Conservation (phyloP, 2,113 vertebrate species). For the Dasyurus viverrinus region DNA sequence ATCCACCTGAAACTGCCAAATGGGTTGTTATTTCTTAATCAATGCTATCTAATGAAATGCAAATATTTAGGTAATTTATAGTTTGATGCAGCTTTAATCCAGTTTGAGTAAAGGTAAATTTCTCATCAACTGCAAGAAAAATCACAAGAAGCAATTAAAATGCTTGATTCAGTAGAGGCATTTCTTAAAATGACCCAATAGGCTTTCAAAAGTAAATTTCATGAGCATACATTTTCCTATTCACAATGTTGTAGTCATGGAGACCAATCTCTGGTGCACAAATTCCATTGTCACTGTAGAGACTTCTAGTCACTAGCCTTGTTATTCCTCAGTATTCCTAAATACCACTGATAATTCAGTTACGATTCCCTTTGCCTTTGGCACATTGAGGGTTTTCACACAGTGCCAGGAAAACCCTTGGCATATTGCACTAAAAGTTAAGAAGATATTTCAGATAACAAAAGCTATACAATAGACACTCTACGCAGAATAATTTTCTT, state of each 20-base stretch:
- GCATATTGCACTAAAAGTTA: slow-evolving; percentile 8
- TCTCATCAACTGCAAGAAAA: slow-evolving; percentile 38
- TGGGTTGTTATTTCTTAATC: slow-evolving; percentile 14
- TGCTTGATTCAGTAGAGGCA: slow-evolving; percentile 56
- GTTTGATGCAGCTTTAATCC: neutral
- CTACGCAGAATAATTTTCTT: slow-evolving; percentile 34
- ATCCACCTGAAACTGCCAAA: neutral
- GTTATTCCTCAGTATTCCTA: slow-evolving; percentile 56
- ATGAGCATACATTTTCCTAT: slow-evolving; percentile 66
- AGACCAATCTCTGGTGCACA: slow-evolving; percentile 75
- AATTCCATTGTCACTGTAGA: slow-evolving; percentile 73
- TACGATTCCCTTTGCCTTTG: slow-evolving; percentile 48
- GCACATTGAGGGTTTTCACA: slow-evolving; percentile 32
- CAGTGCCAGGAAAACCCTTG: slow-evolving; percentile 8
- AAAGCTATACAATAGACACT: neutral
- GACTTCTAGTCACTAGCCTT: slow-evolving; percentile 73
- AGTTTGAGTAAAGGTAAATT: slow-evolving; percentile 27
- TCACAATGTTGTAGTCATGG: slow-evolving; percentile 74
- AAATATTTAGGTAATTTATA: slow-evolving; percentile 53
- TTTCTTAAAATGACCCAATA: slow-evolving; percentile 62
- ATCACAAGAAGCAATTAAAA: neutral
- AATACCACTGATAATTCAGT: slow-evolving; percentile 65
- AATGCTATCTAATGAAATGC: slow-evolving; percentile 11
- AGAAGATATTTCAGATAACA: slow-evolving; percentile 17
- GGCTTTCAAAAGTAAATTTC: slow-evolving; percentile 70